phyloP scores from a whole-genome alignment of 2,797 vertebrate genomes.

The Clarias pachynema region DNA sequence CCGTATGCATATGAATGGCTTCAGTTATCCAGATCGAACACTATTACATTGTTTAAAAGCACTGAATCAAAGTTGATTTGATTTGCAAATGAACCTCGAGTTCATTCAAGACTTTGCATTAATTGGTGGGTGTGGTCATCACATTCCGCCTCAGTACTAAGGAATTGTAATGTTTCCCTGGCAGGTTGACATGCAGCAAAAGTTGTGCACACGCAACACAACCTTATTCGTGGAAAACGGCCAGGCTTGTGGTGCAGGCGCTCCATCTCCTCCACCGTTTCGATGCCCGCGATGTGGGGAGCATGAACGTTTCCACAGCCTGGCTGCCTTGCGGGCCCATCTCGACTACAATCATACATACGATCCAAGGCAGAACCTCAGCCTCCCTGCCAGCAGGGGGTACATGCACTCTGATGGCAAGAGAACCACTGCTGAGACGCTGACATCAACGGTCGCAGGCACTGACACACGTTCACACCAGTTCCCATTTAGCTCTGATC shows the following conservation, averaged over 20 bases:
- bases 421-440: conserved; percentile 55
- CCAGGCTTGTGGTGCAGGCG: conserved; percentile 59
- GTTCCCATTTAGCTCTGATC: conserved; percentile 26
- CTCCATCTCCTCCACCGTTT: conserved; percentile 65
- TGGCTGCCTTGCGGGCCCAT: conserved; percentile 70
- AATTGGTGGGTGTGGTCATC: not conserved
- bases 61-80: not conserved
- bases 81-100: not conserved
- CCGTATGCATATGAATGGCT: not conserved
- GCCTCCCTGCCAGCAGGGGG: conserved; percentile 66
- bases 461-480: conserved; percentile 39
- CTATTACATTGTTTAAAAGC: not conserved
- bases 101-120: not conserved
- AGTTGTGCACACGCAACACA: conserved; percentile 70
- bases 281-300: conserved; percentile 75
- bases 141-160: not conserved
- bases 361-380: conserved; percentile 64
- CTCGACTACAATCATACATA: conserved; percentile 71
- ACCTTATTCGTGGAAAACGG: conserved; percentile 65
- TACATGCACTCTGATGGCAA: conserved; percentile 51
- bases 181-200: conserved; percentile 72
- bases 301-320: conserved; percentile 67
- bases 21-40: not conserved
- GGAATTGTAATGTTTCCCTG: conserved; percentile 10
- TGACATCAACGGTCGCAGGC: conserved; percentile 62